phyloP scores from a whole-genome alignment of 2,888 invertebrate genomes.

The Cybosia mesomella region DNA sequence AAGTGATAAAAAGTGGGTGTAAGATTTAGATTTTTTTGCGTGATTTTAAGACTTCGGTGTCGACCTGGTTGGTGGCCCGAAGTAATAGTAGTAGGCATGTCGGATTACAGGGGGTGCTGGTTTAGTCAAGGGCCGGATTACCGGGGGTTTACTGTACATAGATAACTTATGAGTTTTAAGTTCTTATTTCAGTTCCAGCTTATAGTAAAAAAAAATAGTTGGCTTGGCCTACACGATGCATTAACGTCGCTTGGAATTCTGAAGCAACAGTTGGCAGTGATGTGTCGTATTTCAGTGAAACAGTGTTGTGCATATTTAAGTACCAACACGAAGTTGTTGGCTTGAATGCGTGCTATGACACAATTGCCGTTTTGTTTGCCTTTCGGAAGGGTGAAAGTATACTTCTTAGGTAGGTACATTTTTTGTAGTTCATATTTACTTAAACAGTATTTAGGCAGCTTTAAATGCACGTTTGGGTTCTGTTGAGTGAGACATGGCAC shows the following conservation, averaged over 20 bases:
- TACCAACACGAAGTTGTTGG: slow-evolving; percentile 12
- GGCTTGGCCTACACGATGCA: slow-evolving; percentile 28
- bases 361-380: slow-evolving; percentile 15
- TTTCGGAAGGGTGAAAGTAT: slow-evolving; percentile 5
- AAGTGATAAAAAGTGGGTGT: too few relatives aligned
- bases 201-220: background rate
- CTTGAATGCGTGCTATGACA: slow-evolving; percentile 11
- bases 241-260: slow-evolving; percentile 22
- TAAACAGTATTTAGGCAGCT: background rate
- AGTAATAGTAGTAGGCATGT: too few relatives aligned
- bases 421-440: slow-evolving; percentile 10
- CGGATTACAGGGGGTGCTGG: too few relatives aligned
- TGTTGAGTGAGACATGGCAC: background rate
- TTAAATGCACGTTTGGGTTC: background rate
- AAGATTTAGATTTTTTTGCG: too few relatives aligned
- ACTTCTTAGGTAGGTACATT: too few relatives aligned
- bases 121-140: too few relatives aligned
- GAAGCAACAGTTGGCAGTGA: slow-evolving; percentile 44
- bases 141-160: too few relatives aligned
- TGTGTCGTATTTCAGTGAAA: slow-evolving; percentile 39
- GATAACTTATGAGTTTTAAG: background rate
- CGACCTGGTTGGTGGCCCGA: too few relatives aligned
- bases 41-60: too few relatives aligned
- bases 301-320: slow-evolving; percentile 33
- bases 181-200: background rate